Conservation (phyloP, 2,888 invertebrate genomes). For the Sesia bembeciformis region DNA sequence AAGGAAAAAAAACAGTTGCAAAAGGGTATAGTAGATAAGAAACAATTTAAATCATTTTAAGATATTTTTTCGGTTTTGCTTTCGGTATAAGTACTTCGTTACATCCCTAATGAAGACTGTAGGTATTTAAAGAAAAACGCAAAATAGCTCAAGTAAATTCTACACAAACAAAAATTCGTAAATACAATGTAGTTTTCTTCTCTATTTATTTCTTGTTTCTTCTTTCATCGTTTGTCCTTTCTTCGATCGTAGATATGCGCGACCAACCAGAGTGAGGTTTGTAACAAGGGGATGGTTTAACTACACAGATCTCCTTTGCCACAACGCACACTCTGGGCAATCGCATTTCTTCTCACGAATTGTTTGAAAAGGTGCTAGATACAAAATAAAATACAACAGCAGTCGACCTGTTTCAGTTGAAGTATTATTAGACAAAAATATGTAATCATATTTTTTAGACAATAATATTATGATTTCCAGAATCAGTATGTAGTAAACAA, state of each 20-base stretch:
- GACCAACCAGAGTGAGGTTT: conserved; percentile 77
- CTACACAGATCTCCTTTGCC: conserved; percentile 76
- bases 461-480: no score
- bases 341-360: conserved; percentile 17
- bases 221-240: conserved; percentile 10
- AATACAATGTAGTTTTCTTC: conserved; percentile 2
- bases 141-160: not conserved
- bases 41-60: not conserved
- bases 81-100: not conserved
- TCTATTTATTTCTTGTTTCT: conserved; percentile 4
- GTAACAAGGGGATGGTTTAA: conserved; percentile 79
- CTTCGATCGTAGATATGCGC: conserved; percentile 10
- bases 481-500: no score
- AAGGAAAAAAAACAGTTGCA: not conserved
- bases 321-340: conserved; percentile 77
- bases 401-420: no score
- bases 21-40: not conserved
- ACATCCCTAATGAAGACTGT: no score
- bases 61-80: not conserved
- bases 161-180: not conserved
- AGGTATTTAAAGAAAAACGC: not conserved
- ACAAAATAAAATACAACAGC: not conserved
- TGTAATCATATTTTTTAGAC: no score
- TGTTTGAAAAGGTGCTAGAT: not conserved
- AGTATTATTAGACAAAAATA: no score